A percentile compares a stretch with the other conserved stretches of the same genome.
Conservation (phyloP, 2,113 vertebrate species). For the Aix galericulata region DNA sequence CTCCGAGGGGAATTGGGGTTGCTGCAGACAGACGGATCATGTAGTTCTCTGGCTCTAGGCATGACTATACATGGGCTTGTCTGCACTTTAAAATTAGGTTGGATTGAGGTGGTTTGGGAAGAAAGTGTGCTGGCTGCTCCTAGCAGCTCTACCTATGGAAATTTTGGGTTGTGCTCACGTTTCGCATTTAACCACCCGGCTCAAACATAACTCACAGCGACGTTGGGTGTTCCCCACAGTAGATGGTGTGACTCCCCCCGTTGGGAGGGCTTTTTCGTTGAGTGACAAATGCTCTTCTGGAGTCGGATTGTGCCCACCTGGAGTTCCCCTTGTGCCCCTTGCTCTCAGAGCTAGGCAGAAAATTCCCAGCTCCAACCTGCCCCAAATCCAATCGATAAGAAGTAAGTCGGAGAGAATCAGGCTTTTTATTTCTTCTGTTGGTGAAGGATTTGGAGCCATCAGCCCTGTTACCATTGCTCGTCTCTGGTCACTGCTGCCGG, state of each 20-base stretch:
- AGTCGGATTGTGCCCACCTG: not conserved
- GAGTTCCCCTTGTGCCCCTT: not conserved
- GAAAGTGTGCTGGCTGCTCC: not conserved
- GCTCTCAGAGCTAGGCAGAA: not conserved
- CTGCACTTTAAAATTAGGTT: not conserved
- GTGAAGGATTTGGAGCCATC: not conserved
- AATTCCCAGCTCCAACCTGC: not conserved
- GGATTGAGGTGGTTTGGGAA: not conserved
- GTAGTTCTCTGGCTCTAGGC: not conserved
- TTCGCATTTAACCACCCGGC: not conserved
- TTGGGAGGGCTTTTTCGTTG: no score
- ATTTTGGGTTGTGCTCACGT: not conserved
- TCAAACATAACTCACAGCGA: not conserved
- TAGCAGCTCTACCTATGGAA: not conserved
- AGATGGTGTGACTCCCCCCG: not conserved
- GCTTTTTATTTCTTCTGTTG: not conserved
- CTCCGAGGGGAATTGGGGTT: conserved; percentile 43
- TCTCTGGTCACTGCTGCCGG: not conserved
- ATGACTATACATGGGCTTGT: conserved; percentile 46
- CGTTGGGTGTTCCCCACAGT: no score
- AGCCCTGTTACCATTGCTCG: not conserved
- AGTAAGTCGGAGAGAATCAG: not conserved
- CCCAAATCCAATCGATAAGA: not conserved
- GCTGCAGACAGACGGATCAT: not conserved
- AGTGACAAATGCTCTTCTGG: not conserved